These are phyloP conservation scores for Myripristis jacobus DNA, from an alignment of 2,797 vertebrate genomes.

Conservation along the genomic window DNA sequence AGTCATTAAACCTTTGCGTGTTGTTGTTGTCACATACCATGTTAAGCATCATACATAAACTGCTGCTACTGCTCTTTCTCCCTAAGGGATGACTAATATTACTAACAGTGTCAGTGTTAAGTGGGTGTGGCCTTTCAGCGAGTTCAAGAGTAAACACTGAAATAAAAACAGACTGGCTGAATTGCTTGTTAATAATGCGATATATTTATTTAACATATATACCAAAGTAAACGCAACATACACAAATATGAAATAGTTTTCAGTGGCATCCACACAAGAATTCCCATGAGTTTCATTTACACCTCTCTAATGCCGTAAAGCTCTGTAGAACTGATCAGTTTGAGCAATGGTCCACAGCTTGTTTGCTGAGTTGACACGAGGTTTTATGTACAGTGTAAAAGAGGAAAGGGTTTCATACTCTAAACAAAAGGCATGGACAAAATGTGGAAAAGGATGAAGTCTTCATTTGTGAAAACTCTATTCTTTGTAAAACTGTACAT, in stretches of 20 bases:
- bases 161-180: not conserved
- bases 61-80: too few relatives aligned
- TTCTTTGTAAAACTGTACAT: not conserved
- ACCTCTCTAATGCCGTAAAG: constrained; percentile 13
- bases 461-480: not conserved
- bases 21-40: too few relatives aligned
- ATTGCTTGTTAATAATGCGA: not conserved
- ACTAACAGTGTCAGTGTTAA: too few relatives aligned
- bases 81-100: too few relatives aligned
- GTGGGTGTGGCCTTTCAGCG: too few relatives aligned
- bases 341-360: constrained; percentile 49
- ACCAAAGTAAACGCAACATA: constrained; percentile 15
- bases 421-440: constrained; percentile 4
- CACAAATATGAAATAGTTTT: constrained; percentile 8
- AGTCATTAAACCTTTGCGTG: too few relatives aligned
- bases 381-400: constrained; percentile 40
- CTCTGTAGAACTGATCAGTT: constrained; percentile 24
- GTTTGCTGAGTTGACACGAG: constrained; percentile 17
- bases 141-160: too few relatives aligned
- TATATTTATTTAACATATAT: constrained; percentile 45
- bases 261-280: constrained; percentile 20
- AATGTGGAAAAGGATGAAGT: not conserved
- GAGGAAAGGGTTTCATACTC: constrained; percentile 41
- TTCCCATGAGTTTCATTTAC: constrained; percentile 6
- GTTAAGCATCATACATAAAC: too few relatives aligned